Evolutionary conservation across 2,797 vertebrate genomes (phyloP).

Genomic region (Helarctos malayanus): DNA sequence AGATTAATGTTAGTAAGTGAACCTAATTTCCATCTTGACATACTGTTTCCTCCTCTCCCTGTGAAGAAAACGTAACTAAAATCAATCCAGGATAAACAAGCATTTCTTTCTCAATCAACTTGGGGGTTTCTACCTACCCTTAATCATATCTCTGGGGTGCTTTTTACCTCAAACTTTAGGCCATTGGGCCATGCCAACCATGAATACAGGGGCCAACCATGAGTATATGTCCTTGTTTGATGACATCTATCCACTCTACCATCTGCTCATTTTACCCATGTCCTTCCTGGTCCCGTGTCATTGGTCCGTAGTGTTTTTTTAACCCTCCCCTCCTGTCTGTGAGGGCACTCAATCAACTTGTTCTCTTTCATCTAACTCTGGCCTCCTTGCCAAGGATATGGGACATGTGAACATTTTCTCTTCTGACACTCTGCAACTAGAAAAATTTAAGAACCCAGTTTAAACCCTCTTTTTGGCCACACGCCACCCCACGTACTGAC

Average conservation of each 20-base stretch:
- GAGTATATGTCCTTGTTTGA: not conserved
- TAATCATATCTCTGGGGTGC: not conserved
- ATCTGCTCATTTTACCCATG: not conserved
- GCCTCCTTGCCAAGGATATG: not conserved
- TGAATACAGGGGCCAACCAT: rapidly evolving
- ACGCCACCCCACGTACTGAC: not conserved
- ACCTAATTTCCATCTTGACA: not conserved
- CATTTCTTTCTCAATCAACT: not conserved
- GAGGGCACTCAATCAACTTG: not conserved
- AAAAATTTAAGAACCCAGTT: not conserved
- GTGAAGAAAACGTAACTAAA: not conserved
- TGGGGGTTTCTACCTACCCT: not conserved
- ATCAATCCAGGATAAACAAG: not conserved
- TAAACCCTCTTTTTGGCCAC: not conserved
- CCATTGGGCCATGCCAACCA: not conserved
- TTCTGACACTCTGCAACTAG: not conserved
- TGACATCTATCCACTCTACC: not conserved
- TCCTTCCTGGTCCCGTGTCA: not conserved
- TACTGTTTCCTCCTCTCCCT: not conserved
- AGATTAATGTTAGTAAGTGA: not conserved
- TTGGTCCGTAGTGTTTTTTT: not conserved
- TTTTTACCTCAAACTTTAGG: conserved; percentile 14
- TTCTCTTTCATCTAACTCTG: not conserved
- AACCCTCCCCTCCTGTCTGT: not conserved
- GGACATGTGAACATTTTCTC: not conserved